Base-by-base conservation (phyloP, 1,140 invertebrate species). In the Zaprionus kolodkinae region DNA sequence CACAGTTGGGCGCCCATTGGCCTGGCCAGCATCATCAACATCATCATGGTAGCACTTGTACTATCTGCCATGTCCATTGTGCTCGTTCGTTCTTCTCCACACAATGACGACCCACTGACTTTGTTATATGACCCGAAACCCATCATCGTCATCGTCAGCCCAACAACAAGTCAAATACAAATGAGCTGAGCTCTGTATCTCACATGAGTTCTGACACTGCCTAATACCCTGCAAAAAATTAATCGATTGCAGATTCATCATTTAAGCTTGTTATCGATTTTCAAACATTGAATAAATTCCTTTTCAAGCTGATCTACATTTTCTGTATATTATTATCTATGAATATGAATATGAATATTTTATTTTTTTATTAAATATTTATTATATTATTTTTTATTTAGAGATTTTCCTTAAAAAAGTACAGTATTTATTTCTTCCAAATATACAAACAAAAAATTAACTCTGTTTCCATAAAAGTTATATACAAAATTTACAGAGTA, bases 1-100 rank as follows among this genome's bases (percentile, higher is more conserved):
- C 72, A 75, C 72, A 75, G 67, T 75, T 75, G 72, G 72, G n/a
- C 72, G 60, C 65, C 59, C 59, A 70, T 70, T 63, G 38, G 36
- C 35, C 35, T 12, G 56, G 7, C 59, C 60, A 33, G 27, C 60
- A 75, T 67, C 67, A 48, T 50, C 66, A n/a, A n/a, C n/a, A 33
- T 17, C 67, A 48, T 40, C 59, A 33, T 17, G 21, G 30, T 38
- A 21, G 45, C 45, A 43, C 33, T 35, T 67, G 21, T 61, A 27
- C 48, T 52, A 25, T 52, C 59, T 59, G 62, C 56, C 30, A 15
- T 62, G 36, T 52, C 13, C 66, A 68, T 62, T 61, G 71, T 69
- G 40, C 6, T 4, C 27, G 2, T 30, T 30, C 27, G 27, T 45
- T 45, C n/a, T 17, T 15, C 48, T 69, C 57, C 50, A 38, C 15